Percentiles rank a stretch among this genome's conserved stretches.
These are phyloP conservation scores for Tinea trinotella DNA, from an alignment of 2,888 invertebrate species.

Conservation along the genomic window DNA sequence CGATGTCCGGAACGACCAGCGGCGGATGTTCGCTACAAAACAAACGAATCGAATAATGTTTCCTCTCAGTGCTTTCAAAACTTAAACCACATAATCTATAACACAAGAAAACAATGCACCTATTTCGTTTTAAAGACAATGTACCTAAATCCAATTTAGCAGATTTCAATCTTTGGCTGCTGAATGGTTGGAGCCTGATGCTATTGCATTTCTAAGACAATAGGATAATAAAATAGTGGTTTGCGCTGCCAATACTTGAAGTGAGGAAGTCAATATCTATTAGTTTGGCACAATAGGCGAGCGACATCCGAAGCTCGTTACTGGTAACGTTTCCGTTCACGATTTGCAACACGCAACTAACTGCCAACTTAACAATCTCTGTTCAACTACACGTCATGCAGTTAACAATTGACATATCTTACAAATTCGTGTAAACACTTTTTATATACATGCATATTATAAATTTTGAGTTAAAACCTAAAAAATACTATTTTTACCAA, in stretches of 20 bases:
- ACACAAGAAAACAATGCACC: not conserved
- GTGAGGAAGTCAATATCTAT: slow-evolving; percentile 71
- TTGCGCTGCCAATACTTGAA: slow-evolving; percentile 39
- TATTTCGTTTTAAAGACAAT: not conserved
- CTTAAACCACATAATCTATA: not conserved
- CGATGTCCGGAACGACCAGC: slow-evolving; percentile 7
- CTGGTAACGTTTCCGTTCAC: slow-evolving; percentile 63
- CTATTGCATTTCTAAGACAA: slow-evolving; percentile 14
- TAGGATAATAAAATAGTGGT: slow-evolving; percentile 14
- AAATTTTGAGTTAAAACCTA: too few species aligned
- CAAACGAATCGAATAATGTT: slow-evolving; percentile 15
- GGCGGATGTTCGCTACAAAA: slow-evolving; percentile 17
- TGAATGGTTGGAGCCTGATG: not conserved
- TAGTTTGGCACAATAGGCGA: slow-evolving; percentile 69
- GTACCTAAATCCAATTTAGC: not conserved
- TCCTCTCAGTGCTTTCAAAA: slow-evolving; percentile 6
- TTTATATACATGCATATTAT: too few species aligned
- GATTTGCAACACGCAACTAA: slow-evolving; percentile 58
- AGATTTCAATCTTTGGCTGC: slow-evolving; percentile 8
- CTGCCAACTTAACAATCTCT: slow-evolving; percentile 27
- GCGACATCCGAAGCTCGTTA: slow-evolving; percentile 73
- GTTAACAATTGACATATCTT: not conserved
- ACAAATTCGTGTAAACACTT: not conserved
- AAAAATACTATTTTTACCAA: too few species aligned
- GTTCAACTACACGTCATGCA: not conserved